Percentiles rank a stretch among this genome's conserved stretches.
phyloP scores from a whole-genome alignment of 2,888 invertebrate species.

The Steinernema carpocapsae region DNA sequence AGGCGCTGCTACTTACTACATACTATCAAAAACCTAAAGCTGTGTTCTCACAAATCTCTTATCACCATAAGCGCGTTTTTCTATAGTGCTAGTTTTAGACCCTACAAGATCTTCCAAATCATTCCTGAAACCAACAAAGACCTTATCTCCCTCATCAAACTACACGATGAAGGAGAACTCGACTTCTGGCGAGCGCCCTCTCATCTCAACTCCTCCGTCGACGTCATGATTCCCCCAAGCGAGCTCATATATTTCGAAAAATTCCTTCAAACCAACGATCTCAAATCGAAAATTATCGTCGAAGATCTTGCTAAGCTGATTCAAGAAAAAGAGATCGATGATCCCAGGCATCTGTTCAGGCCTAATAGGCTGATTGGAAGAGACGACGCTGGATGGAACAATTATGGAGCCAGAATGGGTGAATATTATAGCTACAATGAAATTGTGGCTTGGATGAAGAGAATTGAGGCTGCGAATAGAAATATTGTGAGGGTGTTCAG shows the following conservation, averaged over 20 bases:
- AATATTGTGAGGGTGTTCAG: conserved; percentile 54
- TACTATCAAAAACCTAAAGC: neutral
- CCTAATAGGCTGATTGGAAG: conserved; percentile 11
- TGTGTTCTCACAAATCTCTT: no score
- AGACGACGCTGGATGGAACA: conserved; percentile 38
- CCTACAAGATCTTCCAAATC: conserved; percentile 60
- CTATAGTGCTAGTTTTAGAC: no score
- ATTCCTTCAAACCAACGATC: conserved; percentile 44
- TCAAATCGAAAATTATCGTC: conserved; percentile 44
- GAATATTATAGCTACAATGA: conserved; percentile 63
- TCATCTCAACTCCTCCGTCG: conserved; percentile 55
- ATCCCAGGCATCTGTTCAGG: conserved; percentile 30
- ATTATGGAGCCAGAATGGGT: conserved; percentile 57
- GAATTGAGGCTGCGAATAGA: conserved; percentile 56
- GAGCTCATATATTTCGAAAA: conserved; percentile 47
- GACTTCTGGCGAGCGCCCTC: conserved; percentile 66
- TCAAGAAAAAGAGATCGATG: conserved; percentile 55
- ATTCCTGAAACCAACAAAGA: conserved; percentile 53
- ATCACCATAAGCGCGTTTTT: no score
- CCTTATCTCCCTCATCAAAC: conserved; percentile 41
- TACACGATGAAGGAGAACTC: conserved; percentile 44
- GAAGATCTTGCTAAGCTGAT: conserved; percentile 60
- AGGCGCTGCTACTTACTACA: no score
- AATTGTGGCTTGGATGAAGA: conserved; percentile 54
- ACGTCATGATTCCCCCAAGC: conserved; percentile 61